A percentile compares a stretch with the other conserved stretches of the same genome.
Evolutionary conservation across 2,888 invertebrate genomes (phyloP).

Genomic region (Girardia tigrina): DNA sequence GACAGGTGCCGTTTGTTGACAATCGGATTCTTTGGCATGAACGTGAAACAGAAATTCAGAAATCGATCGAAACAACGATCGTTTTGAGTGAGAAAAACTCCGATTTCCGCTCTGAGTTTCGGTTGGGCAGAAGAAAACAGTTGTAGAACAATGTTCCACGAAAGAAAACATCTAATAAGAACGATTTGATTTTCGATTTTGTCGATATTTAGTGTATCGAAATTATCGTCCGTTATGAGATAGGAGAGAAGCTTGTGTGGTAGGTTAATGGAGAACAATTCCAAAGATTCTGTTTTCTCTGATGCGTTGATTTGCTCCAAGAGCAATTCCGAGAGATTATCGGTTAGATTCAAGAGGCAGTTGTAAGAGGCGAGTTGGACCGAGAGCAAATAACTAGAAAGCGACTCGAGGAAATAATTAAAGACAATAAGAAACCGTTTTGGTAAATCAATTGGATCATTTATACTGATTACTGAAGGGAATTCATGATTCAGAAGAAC

Average conservation of each 20-base stretch:
- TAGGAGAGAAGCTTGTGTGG: background rate
- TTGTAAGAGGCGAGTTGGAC: background rate
- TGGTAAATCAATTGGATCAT: background rate
- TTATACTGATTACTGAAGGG: background rate
- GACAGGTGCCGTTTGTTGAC: background rate
- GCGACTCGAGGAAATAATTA: background rate
- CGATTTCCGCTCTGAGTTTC: constrained; percentile 8
- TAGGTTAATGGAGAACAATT: background rate
- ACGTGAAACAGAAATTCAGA: constrained; percentile 12
- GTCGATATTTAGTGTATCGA: constrained; percentile 8
- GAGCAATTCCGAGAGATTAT: background rate
- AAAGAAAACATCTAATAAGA: background rate
- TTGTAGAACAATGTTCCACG: background rate
- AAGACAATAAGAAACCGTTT: background rate
- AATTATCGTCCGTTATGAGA: background rate
- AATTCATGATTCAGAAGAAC: background rate
- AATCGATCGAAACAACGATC: background rate
- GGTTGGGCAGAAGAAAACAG: background rate
- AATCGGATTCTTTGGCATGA: constrained; percentile 11
- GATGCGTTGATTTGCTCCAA: background rate
- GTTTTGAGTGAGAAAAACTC: background rate
- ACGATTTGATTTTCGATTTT: background rate
- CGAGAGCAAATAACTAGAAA: background rate
- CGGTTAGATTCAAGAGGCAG: background rate
- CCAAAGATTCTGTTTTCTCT: background rate